Evolutionary conservation across 2,888 invertebrate genomes (phyloP), one percentile per base, ranked within the genome.

Genomic region (Amphipyra berbera): DNA sequence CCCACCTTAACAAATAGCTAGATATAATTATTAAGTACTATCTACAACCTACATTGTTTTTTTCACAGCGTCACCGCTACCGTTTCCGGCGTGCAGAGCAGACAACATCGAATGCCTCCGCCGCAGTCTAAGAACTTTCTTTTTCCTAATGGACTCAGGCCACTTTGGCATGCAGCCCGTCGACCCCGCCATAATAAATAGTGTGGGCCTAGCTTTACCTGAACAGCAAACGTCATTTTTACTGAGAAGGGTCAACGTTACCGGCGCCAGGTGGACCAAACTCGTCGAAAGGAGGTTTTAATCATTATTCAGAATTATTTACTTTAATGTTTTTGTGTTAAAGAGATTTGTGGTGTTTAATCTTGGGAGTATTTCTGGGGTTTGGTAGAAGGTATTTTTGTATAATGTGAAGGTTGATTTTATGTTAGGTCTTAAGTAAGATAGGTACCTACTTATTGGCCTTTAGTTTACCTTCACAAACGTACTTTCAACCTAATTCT

Each of bases 211-310:
- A 0, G 73, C 89, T 9, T 78, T 91, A 47, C 93, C 94, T 0
- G 90, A 92, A 35, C 80, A 89, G 9, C 90, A 91, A 61, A 84
- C 89, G 82, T 85, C 91, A n/a, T 84, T 93, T 67, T 70, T 91
- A 58, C 66, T 94, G 73, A 85, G 94, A 68, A 90, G 87, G 57
- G 82, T 93, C 42, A 94, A 93, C 58, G 93, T 92, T 14, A 94
- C 93, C 9, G 94, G 94, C 1, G 92, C 89, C 30, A 88, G 87
- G 54, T 94, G 94, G 94, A 92, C 90, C 0, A 92, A 88, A 73
- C 84, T 95, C 47, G 76, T 80, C 27, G 86, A 88, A 58, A 88
- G 91, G 69, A 91, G 88, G 94, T 94, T 78, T 45, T 50, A 56
- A 58, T 71, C 46, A 63, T 70, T 63, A 49, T 63, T 64, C 40